A percentile compares a stretch with the other conserved stretches of the same genome.
Conservation (phyloP, 2,797 vertebrate genomes). For the Epinephelus malabaricus region DNA sequence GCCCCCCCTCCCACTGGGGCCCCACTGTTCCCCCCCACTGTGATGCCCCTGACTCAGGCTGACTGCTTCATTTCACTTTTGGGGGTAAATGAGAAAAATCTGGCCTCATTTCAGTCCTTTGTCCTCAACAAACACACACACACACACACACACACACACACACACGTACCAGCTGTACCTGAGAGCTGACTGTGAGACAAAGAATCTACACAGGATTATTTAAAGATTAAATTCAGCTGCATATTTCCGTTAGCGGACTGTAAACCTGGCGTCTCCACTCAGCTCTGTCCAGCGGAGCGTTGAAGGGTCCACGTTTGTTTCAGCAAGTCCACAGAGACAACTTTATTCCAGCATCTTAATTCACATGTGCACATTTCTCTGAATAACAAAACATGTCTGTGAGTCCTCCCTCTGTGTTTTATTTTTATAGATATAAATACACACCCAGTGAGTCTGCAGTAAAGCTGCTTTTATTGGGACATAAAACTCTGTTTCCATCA, state of each 20-base stretch:
- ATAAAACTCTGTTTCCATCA: conserved; percentile 83
- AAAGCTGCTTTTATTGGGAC: conserved; percentile 81
- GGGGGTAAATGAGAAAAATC: conserved; percentile 4
- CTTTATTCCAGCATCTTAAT: conserved; percentile 67
- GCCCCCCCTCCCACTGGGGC: too few species aligned
- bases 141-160: too few species aligned
- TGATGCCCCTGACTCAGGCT: too few species aligned
- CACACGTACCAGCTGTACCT: conserved; percentile 1
- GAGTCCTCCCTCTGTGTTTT: conserved; percentile 54
- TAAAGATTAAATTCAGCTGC: conserved; percentile 43
- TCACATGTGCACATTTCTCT: conserved; percentile 54
- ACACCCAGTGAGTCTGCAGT: conserved; percentile 78
- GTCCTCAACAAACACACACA: neutral
- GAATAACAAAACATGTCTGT: conserved; percentile 54
- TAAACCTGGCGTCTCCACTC: conserved; percentile 36
- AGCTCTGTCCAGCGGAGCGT: conserved; percentile 24
- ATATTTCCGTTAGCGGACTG: conserved; percentile 35
- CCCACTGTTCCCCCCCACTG: too few species aligned
- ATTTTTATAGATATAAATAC: conserved; percentile 78
- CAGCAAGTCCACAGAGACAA: conserved; percentile 35
- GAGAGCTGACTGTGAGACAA: conserved; percentile 30
- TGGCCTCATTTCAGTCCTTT: conserved; percentile 19
- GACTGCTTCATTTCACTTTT: neutral
- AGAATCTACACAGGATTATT: conserved; percentile 40
- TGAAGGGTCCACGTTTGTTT: conserved; percentile 44